Evolutionary conservation across 2,888 invertebrate genomes (phyloP), one percentile per base, ranked within the genome.

Genomic region (Synanthedon myopaeformis): DNA sequence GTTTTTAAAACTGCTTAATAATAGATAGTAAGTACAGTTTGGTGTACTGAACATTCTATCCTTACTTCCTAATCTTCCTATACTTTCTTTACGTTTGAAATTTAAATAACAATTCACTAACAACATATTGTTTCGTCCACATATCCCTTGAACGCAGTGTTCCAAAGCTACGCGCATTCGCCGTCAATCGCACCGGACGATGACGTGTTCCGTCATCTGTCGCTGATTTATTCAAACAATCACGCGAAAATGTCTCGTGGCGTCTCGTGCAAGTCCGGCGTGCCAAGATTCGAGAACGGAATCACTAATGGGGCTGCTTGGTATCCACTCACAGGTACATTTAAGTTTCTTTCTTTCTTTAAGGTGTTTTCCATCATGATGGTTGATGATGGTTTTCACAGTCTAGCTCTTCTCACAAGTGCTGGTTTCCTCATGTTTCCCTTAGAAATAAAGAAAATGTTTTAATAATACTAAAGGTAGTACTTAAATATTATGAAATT

Each of bases 291-390:
- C 76, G 91, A 92, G 69, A 91, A 96, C 75, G 98, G 98, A 10
- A 97, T 97, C 62, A 97, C 96, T 2, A 98, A 98, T 70, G 97
- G 97, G 4, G 97, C 97, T 0, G 94, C 94, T 54, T 97, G 96
- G 96, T 97, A 96, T 77, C 94, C 95, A 0, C 85, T 96, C 5
- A 94, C 94, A 61, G 94, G 94, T 85, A 60, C 49, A 14, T 14
- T 53, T 5, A 23, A 4, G 1, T 5, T 35, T 35, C 5, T 5
- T 35, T 35, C 5, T 5, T 35, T 28, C 6, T 28, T 28, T 28
- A 28, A 28, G 28, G 28, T 8, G 3, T 28, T 28, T 28, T 28
- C 1, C 28, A 28, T 28, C 8, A 28, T 28, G 6, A 28, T 28
- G 28, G 28, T 28, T 28, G 3, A 28, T 28, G 6, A 28, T 28